Evolutionary conservation across 2,113 vertebrate species (phyloP), one percentile per base, ranked within the genome.

Genomic region (Sinocyclocheilus rhinocerous): DNA sequence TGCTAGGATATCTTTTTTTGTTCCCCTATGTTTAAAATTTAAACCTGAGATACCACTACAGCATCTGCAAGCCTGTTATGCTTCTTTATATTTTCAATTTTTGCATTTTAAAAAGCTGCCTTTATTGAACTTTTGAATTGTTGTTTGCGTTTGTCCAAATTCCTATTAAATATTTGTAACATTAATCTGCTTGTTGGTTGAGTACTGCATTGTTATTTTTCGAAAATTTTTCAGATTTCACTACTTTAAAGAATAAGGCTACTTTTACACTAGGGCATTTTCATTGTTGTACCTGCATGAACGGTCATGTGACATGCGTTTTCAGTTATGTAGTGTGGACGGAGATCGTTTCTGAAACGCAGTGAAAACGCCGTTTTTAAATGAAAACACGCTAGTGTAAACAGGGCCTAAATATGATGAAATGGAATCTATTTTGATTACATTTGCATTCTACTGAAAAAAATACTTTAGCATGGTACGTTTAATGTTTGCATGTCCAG

Each of bases 1-100:
- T 50, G 8, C 13, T 22, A 70, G 22, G 57, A 55, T 69, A 55
- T 55, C 0, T 52, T 55, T 24, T 24, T 48, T 42, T 52, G 59
- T 48, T 48, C 59, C 79, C 79, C 39, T 42, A 2, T 80, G n/a
- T 81, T 65, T 65, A 11, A 81, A 55, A 82, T 70, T 3, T 36
- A n/a, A 70, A 82, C 6, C 18, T 33, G 10, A 70, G 45, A 69
- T 82, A 82, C 81, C 81, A 82, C 81, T 82, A 82, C 42, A 70
- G 26, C 80, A 52, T 82, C 26, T 36, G 45, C 63, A 33, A 70
- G 24, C 26, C 45, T 70, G 4, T 52, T 39, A 7, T 50, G 75
- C 45, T 50, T 15, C 1, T 33, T 55, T 55, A 6, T 13, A 18
- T 33, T 52, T 82, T 52, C 1, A 1, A 4, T 16, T 52, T 82